These are phyloP conservation scores for Leucophora obtusa DNA, from an alignment of 2,888 invertebrate genomes.

Conservation along the genomic window DNA sequence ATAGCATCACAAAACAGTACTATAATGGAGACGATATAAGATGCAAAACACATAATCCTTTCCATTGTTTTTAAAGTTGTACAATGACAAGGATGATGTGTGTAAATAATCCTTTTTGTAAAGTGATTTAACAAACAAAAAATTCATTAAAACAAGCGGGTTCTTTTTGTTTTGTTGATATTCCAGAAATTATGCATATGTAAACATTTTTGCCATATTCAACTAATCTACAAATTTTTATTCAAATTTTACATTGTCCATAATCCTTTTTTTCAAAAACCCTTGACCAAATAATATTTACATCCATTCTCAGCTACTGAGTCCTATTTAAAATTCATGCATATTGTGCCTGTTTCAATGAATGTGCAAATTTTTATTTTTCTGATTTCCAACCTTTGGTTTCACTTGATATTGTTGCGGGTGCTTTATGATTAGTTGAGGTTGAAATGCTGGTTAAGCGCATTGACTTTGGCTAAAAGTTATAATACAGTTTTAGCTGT, in stretches of 20 bases:
- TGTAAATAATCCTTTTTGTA: slow-evolving; percentile 46
- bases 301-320: slow-evolving; percentile 32
- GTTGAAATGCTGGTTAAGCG: slow-evolving; percentile 16
- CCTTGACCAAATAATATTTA: slow-evolving; percentile 25
- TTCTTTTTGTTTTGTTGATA: slow-evolving; percentile 21
- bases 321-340: neutral
- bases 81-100: slow-evolving; percentile 4
- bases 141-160: slow-evolving; percentile 36
- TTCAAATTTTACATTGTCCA: neutral
- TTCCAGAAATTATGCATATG: neutral
- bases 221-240: neutral
- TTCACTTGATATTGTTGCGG: slow-evolving; percentile 40
- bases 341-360: slow-evolving; percentile 20
- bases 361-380: slow-evolving; percentile 2
- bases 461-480: slow-evolving; percentile 3
- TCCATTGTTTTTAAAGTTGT: neutral
- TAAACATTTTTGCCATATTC: neutral
- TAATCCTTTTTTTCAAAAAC: slow-evolving; percentile 3
- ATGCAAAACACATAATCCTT: slow-evolving; percentile 33
- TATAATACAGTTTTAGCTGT: neutral
- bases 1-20: neutral
- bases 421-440: slow-evolving; percentile 16
- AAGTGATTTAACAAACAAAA: neutral
- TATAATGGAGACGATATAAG: slow-evolving; percentile 8
- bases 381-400: slow-evolving; percentile 21